Percentiles rank a stretch among this genome's conserved stretches.
These are phyloP conservation scores for Orthosia gothica DNA, from an alignment of 2,888 invertebrate species.

Conservation along the genomic window DNA sequence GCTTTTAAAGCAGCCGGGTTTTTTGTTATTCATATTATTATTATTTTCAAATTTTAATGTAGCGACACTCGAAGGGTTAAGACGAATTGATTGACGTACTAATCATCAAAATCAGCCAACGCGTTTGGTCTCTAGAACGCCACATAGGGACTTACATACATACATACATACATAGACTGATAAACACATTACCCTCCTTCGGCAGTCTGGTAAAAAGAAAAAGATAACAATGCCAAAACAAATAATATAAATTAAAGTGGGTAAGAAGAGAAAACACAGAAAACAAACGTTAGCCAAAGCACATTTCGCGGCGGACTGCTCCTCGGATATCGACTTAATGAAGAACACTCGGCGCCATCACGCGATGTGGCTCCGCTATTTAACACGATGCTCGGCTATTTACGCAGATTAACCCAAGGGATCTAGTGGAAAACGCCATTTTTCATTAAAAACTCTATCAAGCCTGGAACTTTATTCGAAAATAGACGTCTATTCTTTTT, in stretches of 20 bases:
- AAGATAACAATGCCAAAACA: not conserved
- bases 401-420: conserved; percentile 78
- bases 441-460: conserved; percentile 78
- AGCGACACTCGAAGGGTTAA: too few species aligned
- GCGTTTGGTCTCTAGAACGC: too few species aligned
- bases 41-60: too few species aligned
- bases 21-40: too few species aligned
- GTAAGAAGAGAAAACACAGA: conserved; percentile 51
- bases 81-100: too few species aligned
- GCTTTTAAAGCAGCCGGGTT: too few species aligned
- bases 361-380: conserved; percentile 77
- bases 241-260: conserved; percentile 22
- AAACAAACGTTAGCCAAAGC: conserved; percentile 58
- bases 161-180: too few species aligned
- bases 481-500: conserved; percentile 48
- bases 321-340: conserved; percentile 82
- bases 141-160: too few species aligned
- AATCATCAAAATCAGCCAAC: too few species aligned
- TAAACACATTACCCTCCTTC: too few species aligned
- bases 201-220: conserved; percentile 2
- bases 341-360: conserved; percentile 80
- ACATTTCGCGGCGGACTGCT: conserved; percentile 68
- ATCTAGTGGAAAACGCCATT: conserved; percentile 75
- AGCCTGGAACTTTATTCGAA: conserved; percentile 68
- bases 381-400: conserved; percentile 79